Percentiles rank a stretch among this genome's conserved stretches.
phyloP scores from a whole-genome alignment of 2,797 vertebrate genomes.

The Hipposideros larvatus region DNA sequence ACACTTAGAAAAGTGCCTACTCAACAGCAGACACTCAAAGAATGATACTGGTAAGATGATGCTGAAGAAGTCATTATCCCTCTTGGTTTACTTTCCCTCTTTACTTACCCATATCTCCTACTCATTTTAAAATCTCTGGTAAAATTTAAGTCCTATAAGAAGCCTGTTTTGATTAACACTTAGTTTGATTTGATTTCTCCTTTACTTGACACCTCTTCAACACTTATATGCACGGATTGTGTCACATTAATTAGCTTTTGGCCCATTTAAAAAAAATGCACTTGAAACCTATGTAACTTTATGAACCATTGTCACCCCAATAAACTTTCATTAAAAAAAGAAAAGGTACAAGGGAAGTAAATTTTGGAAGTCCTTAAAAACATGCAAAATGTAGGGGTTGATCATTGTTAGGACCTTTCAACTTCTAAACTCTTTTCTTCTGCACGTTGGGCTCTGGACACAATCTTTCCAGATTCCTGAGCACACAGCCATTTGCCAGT shows the following conservation, averaged over 20 bases:
- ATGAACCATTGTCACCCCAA: too few species aligned
- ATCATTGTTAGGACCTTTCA: conserved; percentile 44
- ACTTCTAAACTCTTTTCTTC: conserved; percentile 58
- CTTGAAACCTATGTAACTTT: too few species aligned
- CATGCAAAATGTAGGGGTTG: not conserved
- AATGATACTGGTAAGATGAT: not conserved
- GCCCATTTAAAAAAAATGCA: not conserved
- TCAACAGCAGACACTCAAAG: not conserved
- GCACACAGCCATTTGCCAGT: conserved; percentile 62
- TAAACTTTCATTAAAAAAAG: too few species aligned
- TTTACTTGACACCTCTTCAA: conserved; percentile 48
- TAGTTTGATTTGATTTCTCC: not conserved
- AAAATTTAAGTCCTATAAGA: conserved; percentile 3
- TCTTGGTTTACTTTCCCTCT: not conserved
- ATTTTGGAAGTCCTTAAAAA: not conserved
- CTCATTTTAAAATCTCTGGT: conserved; percentile 2
- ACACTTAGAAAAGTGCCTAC: not conserved
- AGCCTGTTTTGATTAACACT: not conserved
- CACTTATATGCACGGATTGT: not conserved
- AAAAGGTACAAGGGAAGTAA: too few species aligned
- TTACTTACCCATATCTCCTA: not conserved
- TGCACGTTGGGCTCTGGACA: conserved; percentile 56
- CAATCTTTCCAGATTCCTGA: conserved; percentile 75
- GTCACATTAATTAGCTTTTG: conserved; percentile 14
- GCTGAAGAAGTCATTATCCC: not conserved